Percentiles rank a stretch among this genome's conserved stretches.
These are phyloP conservation scores for Hypercompe scribonia DNA, from an alignment of 2,888 invertebrate genomes.

Conservation along the genomic window DNA sequence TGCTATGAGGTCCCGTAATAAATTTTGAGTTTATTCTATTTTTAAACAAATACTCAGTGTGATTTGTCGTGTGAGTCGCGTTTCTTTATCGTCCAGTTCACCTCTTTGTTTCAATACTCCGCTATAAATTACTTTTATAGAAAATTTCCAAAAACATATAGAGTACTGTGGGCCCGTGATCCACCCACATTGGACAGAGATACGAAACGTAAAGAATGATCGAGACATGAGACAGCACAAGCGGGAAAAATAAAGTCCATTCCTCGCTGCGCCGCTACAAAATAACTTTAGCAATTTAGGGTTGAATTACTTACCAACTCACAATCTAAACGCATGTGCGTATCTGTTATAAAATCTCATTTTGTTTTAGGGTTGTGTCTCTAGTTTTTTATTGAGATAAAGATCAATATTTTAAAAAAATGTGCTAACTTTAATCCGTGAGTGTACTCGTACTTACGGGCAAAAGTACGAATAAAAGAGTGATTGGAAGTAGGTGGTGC, in stretches of 20 bases:
- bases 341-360: conserved; percentile 25
- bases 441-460: too few relatives aligned
- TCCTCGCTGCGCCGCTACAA: conserved; percentile 55
- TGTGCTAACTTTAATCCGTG: neutral
- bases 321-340: conserved; percentile 27
- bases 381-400: neutral
- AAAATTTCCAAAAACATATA: conserved; percentile 46
- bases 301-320: conserved; percentile 58
- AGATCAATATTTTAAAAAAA: conserved; percentile 4
- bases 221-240: conserved; percentile 80
- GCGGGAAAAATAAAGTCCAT: conserved; percentile 69
- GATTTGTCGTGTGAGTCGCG: neutral
- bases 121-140: conserved; percentile 33
- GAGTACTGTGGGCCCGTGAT: conserved; percentile 27
- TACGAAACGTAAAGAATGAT: conserved; percentile 83
- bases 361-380: conserved; percentile 17
- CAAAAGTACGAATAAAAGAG: too few relatives aligned
- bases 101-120: conserved; percentile 36
- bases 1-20: neutral
- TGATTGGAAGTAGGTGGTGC: too few relatives aligned
- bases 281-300: conserved; percentile 70
- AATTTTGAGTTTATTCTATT: neutral
- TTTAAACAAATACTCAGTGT: neutral
- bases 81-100: conserved; percentile 34
- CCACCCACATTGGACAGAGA: conserved; percentile 56